A percentile compares a stretch with the other conserved stretches of the same genome.
These are phyloP conservation scores for Anableps anableps DNA, from an alignment of 2,797 vertebrate genomes.

Conservation along the genomic window DNA sequence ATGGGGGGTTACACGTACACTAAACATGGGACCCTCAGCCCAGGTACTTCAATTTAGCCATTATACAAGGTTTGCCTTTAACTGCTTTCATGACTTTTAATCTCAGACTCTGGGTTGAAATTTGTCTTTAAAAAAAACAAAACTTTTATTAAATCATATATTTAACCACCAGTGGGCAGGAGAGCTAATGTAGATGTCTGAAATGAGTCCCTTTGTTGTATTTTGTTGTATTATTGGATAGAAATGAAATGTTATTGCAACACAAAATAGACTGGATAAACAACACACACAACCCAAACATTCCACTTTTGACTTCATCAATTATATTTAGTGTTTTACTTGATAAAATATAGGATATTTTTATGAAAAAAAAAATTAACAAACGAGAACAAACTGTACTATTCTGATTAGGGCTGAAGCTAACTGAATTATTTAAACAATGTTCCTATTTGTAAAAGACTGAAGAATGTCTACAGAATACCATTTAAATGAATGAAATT, in stretches of 20 bases:
- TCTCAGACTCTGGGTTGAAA: background rate
- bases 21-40: background rate
- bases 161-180: background rate
- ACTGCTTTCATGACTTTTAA: background rate
- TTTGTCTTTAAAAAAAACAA: background rate
- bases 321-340: no score
- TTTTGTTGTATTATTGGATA: background rate
- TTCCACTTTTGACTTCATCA: no score
- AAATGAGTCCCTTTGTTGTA: background rate
- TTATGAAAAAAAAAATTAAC: background rate
- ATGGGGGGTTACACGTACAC: no score
- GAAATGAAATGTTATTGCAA: background rate
- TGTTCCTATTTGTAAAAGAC: background rate
- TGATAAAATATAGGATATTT: no score
- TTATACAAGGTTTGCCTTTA: background rate
- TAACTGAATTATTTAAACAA: background rate
- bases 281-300: no score
- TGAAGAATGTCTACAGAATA: background rate
- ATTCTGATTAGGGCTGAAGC: background rate
- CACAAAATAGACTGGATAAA: background rate
- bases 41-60: background rate
- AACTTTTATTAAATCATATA: background rate
- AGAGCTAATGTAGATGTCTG: background rate
- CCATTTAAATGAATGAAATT: slow-evolving; percentile 1
- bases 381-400: background rate